Conservation (phyloP, 2,797 vertebrate genomes). For the Heteromormyrus szaboi region DNA sequence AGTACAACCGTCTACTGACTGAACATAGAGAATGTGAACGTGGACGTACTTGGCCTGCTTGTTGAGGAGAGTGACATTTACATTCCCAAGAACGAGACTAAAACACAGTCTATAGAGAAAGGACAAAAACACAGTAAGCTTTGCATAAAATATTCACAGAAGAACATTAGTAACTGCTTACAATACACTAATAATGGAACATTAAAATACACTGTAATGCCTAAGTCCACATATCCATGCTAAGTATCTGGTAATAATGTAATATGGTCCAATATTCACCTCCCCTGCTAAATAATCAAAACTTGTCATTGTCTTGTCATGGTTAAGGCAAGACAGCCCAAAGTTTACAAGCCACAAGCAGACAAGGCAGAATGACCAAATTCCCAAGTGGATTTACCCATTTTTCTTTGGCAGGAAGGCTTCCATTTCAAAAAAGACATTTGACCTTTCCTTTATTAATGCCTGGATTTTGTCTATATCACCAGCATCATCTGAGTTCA, state of each 20-base stretch:
- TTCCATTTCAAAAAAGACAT: conserved; percentile 85
- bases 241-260: neutral
- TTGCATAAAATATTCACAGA: neutral
- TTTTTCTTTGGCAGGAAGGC: conserved; percentile 91
- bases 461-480: conserved; percentile 63
- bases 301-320: neutral
- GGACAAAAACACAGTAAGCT: neutral
- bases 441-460: conserved; percentile 71
- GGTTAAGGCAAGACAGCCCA: neutral
- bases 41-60: conserved; percentile 76
- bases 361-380: neutral
- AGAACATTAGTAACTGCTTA: neutral
- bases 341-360: neutral
- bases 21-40: neutral
- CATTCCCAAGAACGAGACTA: conserved; percentile 84
- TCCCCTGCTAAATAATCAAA: neutral
- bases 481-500: conserved; percentile 46
- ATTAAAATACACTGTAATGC: neutral
- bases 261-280: neutral
- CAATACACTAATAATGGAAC: neutral
- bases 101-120: conserved; percentile 77
- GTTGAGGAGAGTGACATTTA: conserved; percentile 88
- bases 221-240: neutral
- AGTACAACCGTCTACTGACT: neutral
- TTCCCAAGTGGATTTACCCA: conserved; percentile 56